These are phyloP conservation scores for Vanacampus margaritifer DNA, from an alignment of 2,113 vertebrate genomes.

Conservation along the genomic window DNA sequence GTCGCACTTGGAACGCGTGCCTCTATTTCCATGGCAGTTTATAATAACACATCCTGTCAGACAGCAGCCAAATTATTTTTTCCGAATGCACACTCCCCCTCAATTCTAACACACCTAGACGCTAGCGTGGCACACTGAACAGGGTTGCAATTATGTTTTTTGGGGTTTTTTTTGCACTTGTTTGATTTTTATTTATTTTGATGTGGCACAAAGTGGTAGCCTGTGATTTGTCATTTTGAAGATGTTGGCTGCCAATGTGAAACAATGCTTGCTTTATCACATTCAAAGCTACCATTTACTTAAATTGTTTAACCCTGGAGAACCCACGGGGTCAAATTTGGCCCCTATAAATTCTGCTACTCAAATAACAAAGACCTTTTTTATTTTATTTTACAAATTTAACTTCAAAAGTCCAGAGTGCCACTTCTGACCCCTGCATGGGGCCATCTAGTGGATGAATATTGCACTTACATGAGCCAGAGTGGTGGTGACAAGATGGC, in stretches of 20 bases:
- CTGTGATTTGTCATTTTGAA: conserved; percentile 37
- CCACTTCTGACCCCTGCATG: too few relatives aligned
- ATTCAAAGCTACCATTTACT: too few relatives aligned
- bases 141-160: conserved; percentile 24
- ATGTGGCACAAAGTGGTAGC: conserved; percentile 22
- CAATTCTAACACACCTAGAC: conserved; percentile 23
- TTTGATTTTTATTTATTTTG: conserved; percentile 40
- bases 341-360: too few relatives aligned
- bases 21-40: conserved; percentile 32
- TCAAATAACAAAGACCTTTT: too few relatives aligned
- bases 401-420: too few relatives aligned
- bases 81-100: conserved; percentile 9
- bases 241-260: conserved; percentile 5
- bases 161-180: conserved; percentile 29
- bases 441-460: too few relatives aligned
- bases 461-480: too few relatives aligned
- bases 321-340: too few relatives aligned
- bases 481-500: too few relatives aligned
- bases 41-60: conserved; percentile 33
- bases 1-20: conserved; percentile 17
- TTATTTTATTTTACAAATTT: too few relatives aligned
- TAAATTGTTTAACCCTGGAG: too few relatives aligned
- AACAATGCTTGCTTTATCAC: conserved; percentile 33
- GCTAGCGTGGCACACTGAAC: neutral
- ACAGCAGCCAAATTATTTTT: conserved; percentile 23